These are phyloP conservation scores for Nasonia oneida DNA, from an alignment of 2,888 invertebrate genomes.

Conservation along the genomic window DNA sequence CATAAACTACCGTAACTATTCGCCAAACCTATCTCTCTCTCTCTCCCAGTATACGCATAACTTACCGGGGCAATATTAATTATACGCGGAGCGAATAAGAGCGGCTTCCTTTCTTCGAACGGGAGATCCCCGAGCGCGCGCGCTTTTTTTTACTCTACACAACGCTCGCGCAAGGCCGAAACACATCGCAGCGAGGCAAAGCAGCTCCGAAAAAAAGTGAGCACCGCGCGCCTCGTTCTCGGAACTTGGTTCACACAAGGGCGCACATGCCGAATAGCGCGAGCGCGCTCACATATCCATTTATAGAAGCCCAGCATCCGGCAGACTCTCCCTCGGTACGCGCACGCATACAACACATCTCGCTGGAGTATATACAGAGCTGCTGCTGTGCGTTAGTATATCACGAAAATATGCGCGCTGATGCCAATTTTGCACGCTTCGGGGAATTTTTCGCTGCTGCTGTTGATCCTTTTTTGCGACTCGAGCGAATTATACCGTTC, in stretches of 20 bases:
- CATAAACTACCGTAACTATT: conserved; percentile 10
- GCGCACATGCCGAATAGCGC: conserved; percentile 47
- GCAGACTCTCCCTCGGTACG: conserved; percentile 2
- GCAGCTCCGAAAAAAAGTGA: neutral
- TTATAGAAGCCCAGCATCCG: conserved; percentile 66
- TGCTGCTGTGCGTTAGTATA: no score
- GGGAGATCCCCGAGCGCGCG: neutral
- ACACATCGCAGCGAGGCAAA: no score
- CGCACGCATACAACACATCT: neutral
- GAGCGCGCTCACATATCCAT: conserved; percentile 64
- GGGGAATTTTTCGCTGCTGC: neutral
- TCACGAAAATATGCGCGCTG: neutral
- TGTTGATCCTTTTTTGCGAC: neutral
- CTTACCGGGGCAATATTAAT: conserved; percentile 11
- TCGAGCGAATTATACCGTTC: neutral
- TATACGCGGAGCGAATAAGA: neutral
- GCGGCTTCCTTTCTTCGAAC: neutral
- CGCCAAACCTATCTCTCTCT: neutral
- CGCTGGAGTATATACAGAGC: no score
- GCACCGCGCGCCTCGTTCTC: conserved; percentile 31
- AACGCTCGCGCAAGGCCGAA: neutral
- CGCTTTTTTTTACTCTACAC: neutral
- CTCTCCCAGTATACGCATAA: neutral
- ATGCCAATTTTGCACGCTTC: conserved; percentile 24
- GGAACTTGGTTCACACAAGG: conserved; percentile 58